Base-by-base conservation (phyloP, 2,888 invertebrate genomes). In the Pachycephus smyrnensis region DNA sequence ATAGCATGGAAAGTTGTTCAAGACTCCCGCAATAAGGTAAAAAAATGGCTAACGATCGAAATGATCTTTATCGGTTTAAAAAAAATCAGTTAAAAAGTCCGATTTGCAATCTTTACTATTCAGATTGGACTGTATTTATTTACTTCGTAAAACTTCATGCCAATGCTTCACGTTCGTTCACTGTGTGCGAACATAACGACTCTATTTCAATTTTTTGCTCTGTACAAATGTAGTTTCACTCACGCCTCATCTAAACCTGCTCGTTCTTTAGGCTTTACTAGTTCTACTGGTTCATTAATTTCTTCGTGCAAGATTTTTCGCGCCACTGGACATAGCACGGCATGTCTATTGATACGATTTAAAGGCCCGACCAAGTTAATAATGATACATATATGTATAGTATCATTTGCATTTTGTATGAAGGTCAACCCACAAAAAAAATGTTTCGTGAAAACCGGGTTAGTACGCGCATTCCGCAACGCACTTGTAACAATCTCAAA, bases 401-500 rank as follows among this genome's bases (percentile, higher is more conserved):
- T 23, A 23, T 55, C 9, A 55, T 55, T 9, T 23, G 55, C 0
- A 55, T 55, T 55, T 55, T 55, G 15, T 23, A n/a, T n/a, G n/a
- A n/a, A n/a, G n/a, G n/a, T n/a, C 9, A 55, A 55, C 9, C 15
- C 55, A 23, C 55, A 23, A 55, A 15, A 40, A 40, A 82, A 84
- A 78, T 84, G 81, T 79, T 75, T 79, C 82, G 77, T 76, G 79
- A 78, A 76, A 73, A 82, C 55, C 55, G 55, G 2, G 1, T 55
- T 55, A 55, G 23, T 55, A 55, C 55, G 6, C 15, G 9, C 55
- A 23, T 55, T 40, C 6, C 40, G 40, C 15, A 40, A 40, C 40
- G 40, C 40, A 40, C 40, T 15, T 55, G 23, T 55, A 23, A 55
- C 23, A 55, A 23, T 55, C 55, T 55, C 9, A 55, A 55, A 55